phyloP scores from a whole-genome alignment of 2,113 vertebrate species.

The Limnothrissa miodon region DNA sequence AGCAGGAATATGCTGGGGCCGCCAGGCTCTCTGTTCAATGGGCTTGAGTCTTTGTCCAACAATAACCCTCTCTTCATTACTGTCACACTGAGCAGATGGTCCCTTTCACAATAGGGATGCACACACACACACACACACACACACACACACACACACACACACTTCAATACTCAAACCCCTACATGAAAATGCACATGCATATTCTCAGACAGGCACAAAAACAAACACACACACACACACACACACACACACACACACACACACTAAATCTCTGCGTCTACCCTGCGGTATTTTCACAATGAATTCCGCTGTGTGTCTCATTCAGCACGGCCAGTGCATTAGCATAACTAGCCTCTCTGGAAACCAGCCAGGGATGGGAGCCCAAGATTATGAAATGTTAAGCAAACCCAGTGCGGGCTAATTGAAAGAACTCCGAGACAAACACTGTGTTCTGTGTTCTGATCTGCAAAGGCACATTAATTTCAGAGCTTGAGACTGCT shows the following conservation, averaged over 20 bases:
- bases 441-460: conserved; percentile 62
- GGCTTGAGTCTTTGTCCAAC: conserved; percentile 69
- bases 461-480: conserved; percentile 58
- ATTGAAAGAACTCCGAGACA: conserved; percentile 67
- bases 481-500: conserved; percentile 56
- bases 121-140: conserved; percentile 51
- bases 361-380: conserved; percentile 67
- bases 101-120: conserved; percentile 71
- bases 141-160: conserved; percentile 41
- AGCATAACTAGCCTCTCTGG: conserved; percentile 66
- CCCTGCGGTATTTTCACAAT: conserved; percentile 58
- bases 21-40: conserved; percentile 74
- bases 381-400: conserved; percentile 64
- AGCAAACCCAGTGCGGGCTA: conserved; percentile 65
- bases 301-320: conserved; percentile 64
- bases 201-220: background rate
- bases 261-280: conserved; percentile 20
- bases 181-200: conserved; percentile 31
- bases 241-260: conserved; percentile 28
- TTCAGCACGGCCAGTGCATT: conserved; percentile 63
- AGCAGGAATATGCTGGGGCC: conserved; percentile 69
- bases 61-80: conserved; percentile 79
- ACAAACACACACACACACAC: conserved; percentile 23
- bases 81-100: conserved; percentile 80
- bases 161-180: conserved; percentile 29